These are phyloP conservation scores for Poeciliopsis paucimaculata DNA, from an alignment of 2,797 vertebrate species.

Conservation along the genomic window DNA sequence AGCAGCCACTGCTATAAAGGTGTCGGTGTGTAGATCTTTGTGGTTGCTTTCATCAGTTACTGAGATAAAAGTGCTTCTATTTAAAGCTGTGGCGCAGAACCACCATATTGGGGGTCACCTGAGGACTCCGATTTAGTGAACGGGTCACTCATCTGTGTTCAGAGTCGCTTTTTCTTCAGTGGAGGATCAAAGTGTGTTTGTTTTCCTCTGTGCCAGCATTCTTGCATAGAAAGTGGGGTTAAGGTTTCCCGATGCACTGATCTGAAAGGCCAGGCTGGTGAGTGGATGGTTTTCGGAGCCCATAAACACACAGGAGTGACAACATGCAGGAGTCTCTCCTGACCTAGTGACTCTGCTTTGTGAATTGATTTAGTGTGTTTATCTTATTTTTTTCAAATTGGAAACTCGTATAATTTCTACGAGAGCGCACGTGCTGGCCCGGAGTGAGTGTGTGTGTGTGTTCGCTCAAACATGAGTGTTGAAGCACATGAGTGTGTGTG, in stretches of 20 bases:
- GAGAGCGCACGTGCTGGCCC: slow-evolving; percentile 16
- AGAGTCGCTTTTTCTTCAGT: neutral
- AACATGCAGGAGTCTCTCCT: slow-evolving; percentile 14
- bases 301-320: slow-evolving; percentile 13
- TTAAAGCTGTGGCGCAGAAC: slow-evolving; percentile 36
- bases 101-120: slow-evolving; percentile 36
- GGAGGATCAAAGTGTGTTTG: slow-evolving; percentile 29
- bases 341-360: slow-evolving; percentile 17
- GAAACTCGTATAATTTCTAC: slow-evolving; percentile 17
- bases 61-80: slow-evolving; percentile 42
- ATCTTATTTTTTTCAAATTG: neutral
- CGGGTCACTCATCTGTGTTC: neutral
- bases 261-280: slow-evolving; percentile 29
- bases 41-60: slow-evolving; percentile 1
- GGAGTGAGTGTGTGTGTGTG: slow-evolving; percentile 27
- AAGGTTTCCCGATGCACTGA: slow-evolving; percentile 32
- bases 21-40: slow-evolving; percentile 21
- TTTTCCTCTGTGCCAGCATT: slow-evolving; percentile 7
- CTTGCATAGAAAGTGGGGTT: slow-evolving; percentile 31
- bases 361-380: slow-evolving; percentile 8
- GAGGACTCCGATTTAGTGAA: slow-evolving; percentile 25
- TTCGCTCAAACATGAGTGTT: slow-evolving; percentile 35
- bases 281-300: slow-evolving; percentile 17
- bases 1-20: neutral
- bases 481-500: slow-evolving; percentile 26